A percentile compares a stretch with the other conserved stretches of the same genome.
phyloP scores from a whole-genome alignment of 2,113 vertebrate species.

The Erpornis zantholeuca region DNA sequence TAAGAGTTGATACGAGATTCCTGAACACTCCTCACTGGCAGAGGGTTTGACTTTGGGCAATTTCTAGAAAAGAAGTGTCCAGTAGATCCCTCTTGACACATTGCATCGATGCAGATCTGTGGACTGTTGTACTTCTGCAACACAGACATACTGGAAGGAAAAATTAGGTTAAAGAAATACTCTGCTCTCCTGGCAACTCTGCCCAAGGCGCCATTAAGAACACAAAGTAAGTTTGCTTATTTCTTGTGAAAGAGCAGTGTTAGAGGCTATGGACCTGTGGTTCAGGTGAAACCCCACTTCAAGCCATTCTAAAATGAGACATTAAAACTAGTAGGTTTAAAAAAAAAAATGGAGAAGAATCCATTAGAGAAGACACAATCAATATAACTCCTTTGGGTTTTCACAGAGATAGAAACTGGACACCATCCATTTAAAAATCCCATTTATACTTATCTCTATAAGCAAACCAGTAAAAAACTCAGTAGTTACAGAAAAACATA shows the following conservation, averaged over 20 bases:
- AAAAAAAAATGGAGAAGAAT: neutral
- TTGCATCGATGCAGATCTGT: neutral
- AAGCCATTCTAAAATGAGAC: neutral
- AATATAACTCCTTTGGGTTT: neutral
- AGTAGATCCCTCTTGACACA: neutral
- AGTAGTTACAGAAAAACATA: neutral
- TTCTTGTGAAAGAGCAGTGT: neutral
- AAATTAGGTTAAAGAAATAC: neutral
- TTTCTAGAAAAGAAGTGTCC: neutral
- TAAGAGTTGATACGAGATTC: neutral
- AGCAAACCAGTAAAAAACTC: neutral
- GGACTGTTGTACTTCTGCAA: neutral
- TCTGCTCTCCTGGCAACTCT: neutral
- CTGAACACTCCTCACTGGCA: rapidly evolving
- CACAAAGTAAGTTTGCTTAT: neutral
- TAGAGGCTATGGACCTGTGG: neutral
- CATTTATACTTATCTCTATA: neutral
- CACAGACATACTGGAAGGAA: neutral
- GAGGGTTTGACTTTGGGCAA: neutral
- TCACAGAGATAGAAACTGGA: neutral
- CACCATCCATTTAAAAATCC: neutral
- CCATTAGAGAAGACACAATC: neutral
- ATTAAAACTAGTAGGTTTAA: neutral
- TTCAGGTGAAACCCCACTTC: neutral
- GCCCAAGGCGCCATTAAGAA: neutral